phyloP scores from a whole-genome alignment of 1,140 invertebrate genomes.

The Telenomus remus region DNA sequence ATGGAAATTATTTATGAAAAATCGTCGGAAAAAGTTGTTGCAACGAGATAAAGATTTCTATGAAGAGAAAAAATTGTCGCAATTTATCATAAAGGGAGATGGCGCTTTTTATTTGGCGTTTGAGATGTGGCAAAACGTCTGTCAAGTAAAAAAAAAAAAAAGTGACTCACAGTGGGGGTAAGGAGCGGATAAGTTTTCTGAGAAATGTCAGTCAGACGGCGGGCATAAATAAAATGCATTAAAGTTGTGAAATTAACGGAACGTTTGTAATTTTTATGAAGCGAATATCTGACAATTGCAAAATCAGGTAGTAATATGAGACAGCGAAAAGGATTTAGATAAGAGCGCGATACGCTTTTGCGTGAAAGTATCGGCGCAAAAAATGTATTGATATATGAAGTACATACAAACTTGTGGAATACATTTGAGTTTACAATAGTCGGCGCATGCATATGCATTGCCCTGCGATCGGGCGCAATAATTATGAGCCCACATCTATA shows the following conservation, averaged over 20 bases:
- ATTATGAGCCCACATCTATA: conserved; percentile 1
- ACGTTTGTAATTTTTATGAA: conserved; percentile 1
- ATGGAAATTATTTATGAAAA: no score
- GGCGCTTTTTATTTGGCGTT: no score
- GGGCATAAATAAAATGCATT: neutral
- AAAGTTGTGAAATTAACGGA: conserved; percentile 7
- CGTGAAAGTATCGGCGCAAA: conserved; percentile 1
- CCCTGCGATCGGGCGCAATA: neutral
- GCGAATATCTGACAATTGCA: conserved; percentile 1
- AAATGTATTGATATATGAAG: conserved; percentile 7
- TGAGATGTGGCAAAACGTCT: no score
- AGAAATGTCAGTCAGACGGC: neutral
- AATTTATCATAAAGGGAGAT: no score
- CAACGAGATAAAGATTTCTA: no score
- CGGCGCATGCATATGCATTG: neutral
- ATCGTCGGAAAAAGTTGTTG: no score
- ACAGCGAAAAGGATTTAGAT: conserved; percentile 9
- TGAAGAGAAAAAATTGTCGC: no score
- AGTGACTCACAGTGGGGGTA: neutral
- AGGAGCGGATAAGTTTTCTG: neutral
- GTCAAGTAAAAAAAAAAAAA: no score
- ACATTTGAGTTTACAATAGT: conserved; percentile 1
- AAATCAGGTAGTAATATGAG: conserved; percentile 8
- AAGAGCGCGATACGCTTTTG: conserved; percentile 2
- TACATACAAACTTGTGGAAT: neutral